Conservation (phyloP, 2,113 vertebrate species). For the Actenoides lindsayi region DNA sequence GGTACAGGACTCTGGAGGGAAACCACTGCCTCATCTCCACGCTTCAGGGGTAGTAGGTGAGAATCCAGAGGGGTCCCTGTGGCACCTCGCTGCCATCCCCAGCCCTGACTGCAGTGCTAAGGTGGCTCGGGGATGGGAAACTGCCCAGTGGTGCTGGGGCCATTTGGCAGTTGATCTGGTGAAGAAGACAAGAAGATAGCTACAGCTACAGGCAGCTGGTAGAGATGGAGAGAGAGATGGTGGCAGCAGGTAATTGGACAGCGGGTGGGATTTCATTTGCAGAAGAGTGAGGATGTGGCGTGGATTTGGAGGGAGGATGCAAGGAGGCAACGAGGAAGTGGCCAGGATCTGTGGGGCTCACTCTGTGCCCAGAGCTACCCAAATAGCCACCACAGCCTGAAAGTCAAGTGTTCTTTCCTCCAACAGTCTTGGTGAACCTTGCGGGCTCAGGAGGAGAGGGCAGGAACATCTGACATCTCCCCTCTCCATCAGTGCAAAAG, state of each 20-base stretch:
- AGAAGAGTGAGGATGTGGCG: not conserved
- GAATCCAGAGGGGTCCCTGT: not conserved
- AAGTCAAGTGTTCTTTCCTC: not conserved
- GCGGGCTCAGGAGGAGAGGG: not conserved
- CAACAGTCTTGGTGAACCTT: accelerated
- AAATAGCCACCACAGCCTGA: not conserved
- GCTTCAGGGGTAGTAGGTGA: accelerated
- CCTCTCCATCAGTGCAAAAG: not conserved
- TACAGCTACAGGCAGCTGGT: not conserved
- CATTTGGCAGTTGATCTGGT: accelerated
- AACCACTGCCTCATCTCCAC: not conserved
- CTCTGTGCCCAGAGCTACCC: not conserved
- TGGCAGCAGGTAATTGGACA: not conserved
- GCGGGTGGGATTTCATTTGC: not conserved
- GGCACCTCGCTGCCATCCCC: not conserved
- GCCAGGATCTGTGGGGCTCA: not conserved
- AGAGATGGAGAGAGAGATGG: not conserved
- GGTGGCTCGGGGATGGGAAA: not conserved
- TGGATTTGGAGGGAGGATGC: not conserved
- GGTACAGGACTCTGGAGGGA: accelerated
- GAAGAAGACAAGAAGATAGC: not conserved
- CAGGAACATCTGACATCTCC: not conserved
- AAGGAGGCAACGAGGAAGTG: not conserved
- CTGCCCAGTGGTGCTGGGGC: not conserved
- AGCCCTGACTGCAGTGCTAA: not conserved